These are phyloP conservation scores for Parapristionchus giblindavisi DNA, from an alignment of 2,888 invertebrate species.

Conservation along the genomic window DNA sequence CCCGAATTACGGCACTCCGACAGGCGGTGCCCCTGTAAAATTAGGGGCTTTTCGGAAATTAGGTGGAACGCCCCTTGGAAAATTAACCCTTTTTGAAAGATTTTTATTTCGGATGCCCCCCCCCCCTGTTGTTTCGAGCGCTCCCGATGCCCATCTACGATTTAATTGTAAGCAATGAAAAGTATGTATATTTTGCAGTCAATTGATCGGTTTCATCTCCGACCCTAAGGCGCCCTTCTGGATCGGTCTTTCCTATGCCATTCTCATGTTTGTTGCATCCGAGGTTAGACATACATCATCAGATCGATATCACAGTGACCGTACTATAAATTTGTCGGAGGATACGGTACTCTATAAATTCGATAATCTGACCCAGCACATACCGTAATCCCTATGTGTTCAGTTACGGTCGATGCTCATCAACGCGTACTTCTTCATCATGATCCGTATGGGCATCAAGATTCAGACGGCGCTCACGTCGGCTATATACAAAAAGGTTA, in stretches of 20 bases:
- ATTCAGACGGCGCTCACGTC: constrained; percentile 72
- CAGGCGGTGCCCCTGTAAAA: no score
- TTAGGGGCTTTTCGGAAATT: no score
- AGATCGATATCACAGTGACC: neutral
- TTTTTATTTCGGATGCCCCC: no score
- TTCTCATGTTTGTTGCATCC: constrained; percentile 69
- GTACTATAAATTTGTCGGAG: neutral
- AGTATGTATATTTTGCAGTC: constrained; percentile 60
- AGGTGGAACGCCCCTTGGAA: no score
- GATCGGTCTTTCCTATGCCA: constrained; percentile 63
- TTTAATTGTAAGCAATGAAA: neutral
- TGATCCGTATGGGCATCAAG: constrained; percentile 72
- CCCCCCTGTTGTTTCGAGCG: no score
- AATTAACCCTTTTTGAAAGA: no score
- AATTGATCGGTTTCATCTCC: constrained; percentile 70
- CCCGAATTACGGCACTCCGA: no score
- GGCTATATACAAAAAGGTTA: constrained; percentile 72
- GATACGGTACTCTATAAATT: no score
- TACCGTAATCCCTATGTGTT: constrained; percentile 35
- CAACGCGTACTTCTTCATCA: constrained; percentile 73
- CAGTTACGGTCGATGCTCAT: constrained; percentile 72
- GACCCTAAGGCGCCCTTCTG: constrained; percentile 58
- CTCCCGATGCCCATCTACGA: neutral
- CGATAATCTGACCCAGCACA: neutral
- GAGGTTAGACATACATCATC: constrained; percentile 34